These are phyloP conservation scores for Hippasteria phrygiana DNA, from an alignment of 53 echinoderm and acorn worm species.

Conservation along the genomic window DNA sequence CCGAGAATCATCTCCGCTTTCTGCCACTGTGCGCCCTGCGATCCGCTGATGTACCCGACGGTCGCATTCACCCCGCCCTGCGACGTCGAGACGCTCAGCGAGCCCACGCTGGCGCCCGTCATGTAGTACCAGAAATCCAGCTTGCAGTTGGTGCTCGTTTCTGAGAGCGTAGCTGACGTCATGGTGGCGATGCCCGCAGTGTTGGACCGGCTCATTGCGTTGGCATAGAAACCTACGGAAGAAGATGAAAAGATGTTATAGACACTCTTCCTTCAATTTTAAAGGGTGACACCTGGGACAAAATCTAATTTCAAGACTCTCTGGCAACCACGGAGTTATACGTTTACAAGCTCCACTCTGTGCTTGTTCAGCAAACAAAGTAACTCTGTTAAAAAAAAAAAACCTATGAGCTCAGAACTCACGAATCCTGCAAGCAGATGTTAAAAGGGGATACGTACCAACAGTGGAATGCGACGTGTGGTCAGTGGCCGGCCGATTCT, in stretches of 20 bases:
- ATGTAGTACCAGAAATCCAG: conserved; percentile 78
- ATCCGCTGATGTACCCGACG: conserved; percentile 68
- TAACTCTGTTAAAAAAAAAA: no score
- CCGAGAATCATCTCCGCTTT: conserved; percentile 67
- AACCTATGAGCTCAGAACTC: no score
- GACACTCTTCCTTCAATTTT: no score
- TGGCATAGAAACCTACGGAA: conserved; percentile 68
- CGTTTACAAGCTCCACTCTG: no score
- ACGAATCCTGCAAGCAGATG: not conserved
- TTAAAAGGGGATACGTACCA: conserved; percentile 50
- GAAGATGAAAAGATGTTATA: not conserved
- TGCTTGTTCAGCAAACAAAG: no score
- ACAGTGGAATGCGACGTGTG: conserved; percentile 69
- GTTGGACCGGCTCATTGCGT: conserved; percentile 65
- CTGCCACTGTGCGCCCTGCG: conserved; percentile 68
- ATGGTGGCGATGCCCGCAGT: conserved; percentile 20
- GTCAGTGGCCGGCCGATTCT: conserved; percentile 75
- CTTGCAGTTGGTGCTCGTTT: conserved; percentile 60
- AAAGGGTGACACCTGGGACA: no score
- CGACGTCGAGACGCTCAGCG: conserved; percentile 61
- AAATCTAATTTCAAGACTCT: no score
- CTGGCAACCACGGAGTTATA: no score
- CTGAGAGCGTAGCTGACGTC: conserved; percentile 57
- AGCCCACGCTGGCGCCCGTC: conserved; percentile 67
- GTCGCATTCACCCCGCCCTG: conserved; percentile 39